Evolutionary conservation across 2,888 invertebrate genomes (phyloP).

Genomic region (Alentia gelatinosa): DNA sequence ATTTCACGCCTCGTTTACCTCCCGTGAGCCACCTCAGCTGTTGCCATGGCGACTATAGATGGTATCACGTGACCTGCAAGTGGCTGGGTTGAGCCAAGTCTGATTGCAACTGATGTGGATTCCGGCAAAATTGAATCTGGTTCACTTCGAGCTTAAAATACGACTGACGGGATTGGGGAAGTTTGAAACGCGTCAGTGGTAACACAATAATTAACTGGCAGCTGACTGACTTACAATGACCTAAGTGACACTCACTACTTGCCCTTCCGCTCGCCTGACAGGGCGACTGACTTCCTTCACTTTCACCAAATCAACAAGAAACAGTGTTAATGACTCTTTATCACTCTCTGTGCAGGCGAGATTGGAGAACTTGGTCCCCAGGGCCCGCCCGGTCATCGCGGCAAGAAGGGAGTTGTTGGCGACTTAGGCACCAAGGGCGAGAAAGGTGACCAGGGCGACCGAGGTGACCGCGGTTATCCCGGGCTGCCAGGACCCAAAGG

Average conservation of each 20-base stretch:
- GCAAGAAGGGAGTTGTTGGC: conserved; percentile 72
- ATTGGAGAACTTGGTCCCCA: conserved; percentile 6
- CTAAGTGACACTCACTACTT: too few species aligned
- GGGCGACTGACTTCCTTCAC: too few species aligned
- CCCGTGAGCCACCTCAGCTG: background rate
- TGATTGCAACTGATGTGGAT: too few species aligned
- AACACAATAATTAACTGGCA: too few species aligned
- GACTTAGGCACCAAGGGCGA: conserved; percentile 71
- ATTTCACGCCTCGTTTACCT: conserved; percentile 7
- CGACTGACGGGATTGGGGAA: too few species aligned
- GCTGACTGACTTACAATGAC: too few species aligned
- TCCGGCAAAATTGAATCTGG: too few species aligned
- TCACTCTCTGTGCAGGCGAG: conserved; percentile 1
- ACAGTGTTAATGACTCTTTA: background rate
- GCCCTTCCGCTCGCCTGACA: too few species aligned
- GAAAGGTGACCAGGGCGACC: conserved; percentile 55
- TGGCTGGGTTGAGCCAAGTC: too few species aligned
- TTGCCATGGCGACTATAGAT: background rate
- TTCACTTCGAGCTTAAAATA: too few species aligned
- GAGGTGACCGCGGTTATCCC: conserved; percentile 71
- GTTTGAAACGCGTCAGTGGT: too few species aligned
- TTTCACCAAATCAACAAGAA: too few species aligned
- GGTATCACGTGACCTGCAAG: background rate
- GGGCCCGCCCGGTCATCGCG: conserved; percentile 73
- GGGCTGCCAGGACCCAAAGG: conserved; percentile 69